Conservation (phyloP, 2,888 invertebrate genomes). For the Caradrina clavipalpis region DNA sequence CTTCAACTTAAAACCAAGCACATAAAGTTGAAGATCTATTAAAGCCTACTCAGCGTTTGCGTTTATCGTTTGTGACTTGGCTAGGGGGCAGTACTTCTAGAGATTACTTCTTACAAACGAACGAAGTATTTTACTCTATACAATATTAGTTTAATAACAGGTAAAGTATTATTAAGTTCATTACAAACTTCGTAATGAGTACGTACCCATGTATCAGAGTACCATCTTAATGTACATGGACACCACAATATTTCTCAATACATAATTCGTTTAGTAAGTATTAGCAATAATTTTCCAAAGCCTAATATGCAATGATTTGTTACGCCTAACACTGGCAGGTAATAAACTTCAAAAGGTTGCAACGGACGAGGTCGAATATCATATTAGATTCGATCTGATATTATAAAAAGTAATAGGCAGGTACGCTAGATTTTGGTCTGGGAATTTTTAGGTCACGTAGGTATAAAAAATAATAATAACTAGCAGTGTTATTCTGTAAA, state of each 20-base stretch:
- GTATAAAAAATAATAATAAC: neutral
- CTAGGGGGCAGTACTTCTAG: no score
- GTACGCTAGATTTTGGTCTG: neutral
- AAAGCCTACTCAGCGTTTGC: no score
- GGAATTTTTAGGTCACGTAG: neutral
- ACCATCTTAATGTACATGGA: slow-evolving; percentile 20
- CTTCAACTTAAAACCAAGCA: no score
- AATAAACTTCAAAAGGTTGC: slow-evolving; percentile 53
- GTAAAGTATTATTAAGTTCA: neutral
- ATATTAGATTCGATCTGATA: slow-evolving; percentile 26
- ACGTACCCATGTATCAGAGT: neutral
- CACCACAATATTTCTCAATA: slow-evolving; percentile 23
- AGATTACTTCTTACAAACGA: no score
- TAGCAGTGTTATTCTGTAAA: neutral
- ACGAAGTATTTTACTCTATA: no score
- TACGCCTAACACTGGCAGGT: slow-evolving; percentile 25
- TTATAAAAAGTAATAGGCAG: slow-evolving; percentile 25
- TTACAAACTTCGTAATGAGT: slow-evolving; percentile 11
- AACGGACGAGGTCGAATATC: slow-evolving; percentile 47
- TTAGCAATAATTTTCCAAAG: slow-evolving; percentile 24
- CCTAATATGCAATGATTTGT: slow-evolving; percentile 41
- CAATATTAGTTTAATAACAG: no score
- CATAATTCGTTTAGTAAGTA: slow-evolving; percentile 27
- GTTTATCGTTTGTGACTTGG: no score
- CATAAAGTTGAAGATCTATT: no score